phyloP scores from a whole-genome alignment of 2,113 vertebrate genomes.

The Eulemur rufifrons region DNA sequence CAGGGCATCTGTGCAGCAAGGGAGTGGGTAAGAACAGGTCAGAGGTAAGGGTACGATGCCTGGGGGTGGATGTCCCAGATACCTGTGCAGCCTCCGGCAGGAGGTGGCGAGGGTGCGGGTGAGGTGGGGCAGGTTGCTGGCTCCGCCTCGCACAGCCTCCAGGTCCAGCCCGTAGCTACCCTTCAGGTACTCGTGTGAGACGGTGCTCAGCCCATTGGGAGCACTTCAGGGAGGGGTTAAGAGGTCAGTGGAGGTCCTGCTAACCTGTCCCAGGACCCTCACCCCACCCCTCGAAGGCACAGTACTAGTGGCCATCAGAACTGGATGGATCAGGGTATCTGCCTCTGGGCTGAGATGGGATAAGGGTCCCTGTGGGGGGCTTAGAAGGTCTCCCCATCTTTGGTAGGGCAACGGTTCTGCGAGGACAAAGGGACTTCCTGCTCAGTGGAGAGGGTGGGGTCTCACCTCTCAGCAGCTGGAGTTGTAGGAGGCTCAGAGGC shows the following conservation, averaged over 20 bases:
- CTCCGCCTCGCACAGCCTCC: conserved; percentile 93
- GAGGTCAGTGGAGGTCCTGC: not conserved
- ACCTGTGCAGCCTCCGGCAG: conserved; percentile 96
- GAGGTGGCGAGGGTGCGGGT: conserved; percentile 94
- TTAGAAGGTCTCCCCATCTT: not conserved
- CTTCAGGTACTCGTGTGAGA: conserved; percentile 97
- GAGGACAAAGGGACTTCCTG: not conserved
- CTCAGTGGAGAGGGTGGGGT: not conserved
- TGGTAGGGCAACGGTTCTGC: conserved; percentile 61
- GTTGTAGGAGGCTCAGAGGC: conserved; percentile 83
- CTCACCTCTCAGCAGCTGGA: conserved; percentile 88
- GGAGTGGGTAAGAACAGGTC: not conserved
- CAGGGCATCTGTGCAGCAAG: not conserved
- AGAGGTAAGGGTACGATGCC: not conserved
- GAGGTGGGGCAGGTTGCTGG: conserved; percentile 92
- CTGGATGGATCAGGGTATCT: not conserved
- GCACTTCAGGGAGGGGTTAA: conserved; percentile 75
- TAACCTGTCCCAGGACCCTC: not conserved
- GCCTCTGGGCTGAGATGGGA: not conserved
- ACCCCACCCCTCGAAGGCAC: not conserved
- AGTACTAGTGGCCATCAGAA: not conserved
- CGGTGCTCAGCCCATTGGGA: conserved; percentile 91
- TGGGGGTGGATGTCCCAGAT: not conserved
- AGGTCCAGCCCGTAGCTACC: conserved; percentile 96
- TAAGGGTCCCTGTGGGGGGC: not conserved